Percentiles rank a stretch among this genome's conserved stretches.
These are phyloP conservation scores for Chrysodeixis includens DNA, from an alignment of 2,888 invertebrate species.

Conservation along the genomic window DNA sequence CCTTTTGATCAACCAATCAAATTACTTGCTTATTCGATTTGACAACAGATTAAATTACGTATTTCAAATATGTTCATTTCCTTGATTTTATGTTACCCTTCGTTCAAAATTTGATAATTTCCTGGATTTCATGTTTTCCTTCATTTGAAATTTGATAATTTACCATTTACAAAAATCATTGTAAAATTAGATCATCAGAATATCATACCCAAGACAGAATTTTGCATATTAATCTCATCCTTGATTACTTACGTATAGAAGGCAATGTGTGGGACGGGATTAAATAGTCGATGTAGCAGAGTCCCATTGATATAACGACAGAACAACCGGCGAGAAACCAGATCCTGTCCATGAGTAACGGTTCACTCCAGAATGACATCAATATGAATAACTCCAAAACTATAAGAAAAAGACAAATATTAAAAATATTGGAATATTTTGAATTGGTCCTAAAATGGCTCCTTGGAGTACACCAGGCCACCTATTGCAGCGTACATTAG, in stretches of 20 bases:
- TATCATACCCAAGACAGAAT: too few relatives aligned
- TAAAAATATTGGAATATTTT: background rate
- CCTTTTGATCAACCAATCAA: too few relatives aligned
- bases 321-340: conserved; percentile 76
- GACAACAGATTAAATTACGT: too few relatives aligned
- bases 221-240: too few relatives aligned
- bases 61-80: too few relatives aligned
- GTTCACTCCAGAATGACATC: conserved; percentile 81
- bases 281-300: conserved; percentile 78
- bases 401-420: conserved; percentile 58
- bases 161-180: too few relatives aligned
- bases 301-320: conserved; percentile 73
- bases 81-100: too few relatives aligned
- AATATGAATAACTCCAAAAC: conserved; percentile 77
- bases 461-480: background rate
- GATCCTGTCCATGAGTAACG: conserved; percentile 72
- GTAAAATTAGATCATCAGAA: too few relatives aligned
- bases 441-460: background rate
- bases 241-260: conserved; percentile 73
- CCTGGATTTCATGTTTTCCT: too few relatives aligned
- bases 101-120: too few relatives aligned
- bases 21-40: too few relatives aligned
- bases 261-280: conserved; percentile 79
- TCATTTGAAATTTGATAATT: too few relatives aligned
- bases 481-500: background rate